Base-by-base conservation (phyloP, 2,797 vertebrate species). In the Diplodus sargus region DNA sequence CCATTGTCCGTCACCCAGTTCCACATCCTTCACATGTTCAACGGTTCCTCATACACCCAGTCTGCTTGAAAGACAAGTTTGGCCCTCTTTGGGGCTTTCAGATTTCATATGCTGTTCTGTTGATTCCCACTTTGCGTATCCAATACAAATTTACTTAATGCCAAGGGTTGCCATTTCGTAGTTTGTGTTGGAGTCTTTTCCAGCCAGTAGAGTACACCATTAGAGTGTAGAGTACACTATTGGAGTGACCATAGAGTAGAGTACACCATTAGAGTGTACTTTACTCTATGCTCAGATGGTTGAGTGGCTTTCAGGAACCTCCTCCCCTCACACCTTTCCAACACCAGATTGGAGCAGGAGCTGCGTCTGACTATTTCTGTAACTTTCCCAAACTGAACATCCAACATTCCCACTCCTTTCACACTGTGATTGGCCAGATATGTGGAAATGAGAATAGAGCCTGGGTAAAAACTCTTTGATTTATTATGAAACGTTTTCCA, bases 1-100 rank as follows among this genome's bases (percentile, higher is more conserved):
- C 74, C 81, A 81, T 87, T 90, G 86, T 93, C 76, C 9, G 1
- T 82, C 81, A 58, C 23, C 54, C 53, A 2, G 48, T 72, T 78
- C 65, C 60, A 43, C 39, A 66, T 83, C 80, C 48, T 48, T 82
- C 78, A 68, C 51, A 13, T 42, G 22, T 61, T 70, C n/a, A 60
- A 49, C 22, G 45, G 9, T 39, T 70, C 22, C 53, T 56, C 53
- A 8, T 45, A 3, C 6, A 22, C 8, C n/a, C 34, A 25, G 43
- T 45, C 49, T 64, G 53, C 15, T 57, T 0, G 15, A 69, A 62
- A 73, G 25, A 71, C 30, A 54, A 18, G 74, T 59, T 54, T 58
- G 34, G 10, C 18, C 20, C 23, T 51, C 23, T 25, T 39, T 7
- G 6, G 14, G 2, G n/a, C 11, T 49, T 22, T 22, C 51, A 13